Base-by-base conservation (phyloP, 2,113 vertebrate genomes). In the Rhabdornis inornatus region DNA sequence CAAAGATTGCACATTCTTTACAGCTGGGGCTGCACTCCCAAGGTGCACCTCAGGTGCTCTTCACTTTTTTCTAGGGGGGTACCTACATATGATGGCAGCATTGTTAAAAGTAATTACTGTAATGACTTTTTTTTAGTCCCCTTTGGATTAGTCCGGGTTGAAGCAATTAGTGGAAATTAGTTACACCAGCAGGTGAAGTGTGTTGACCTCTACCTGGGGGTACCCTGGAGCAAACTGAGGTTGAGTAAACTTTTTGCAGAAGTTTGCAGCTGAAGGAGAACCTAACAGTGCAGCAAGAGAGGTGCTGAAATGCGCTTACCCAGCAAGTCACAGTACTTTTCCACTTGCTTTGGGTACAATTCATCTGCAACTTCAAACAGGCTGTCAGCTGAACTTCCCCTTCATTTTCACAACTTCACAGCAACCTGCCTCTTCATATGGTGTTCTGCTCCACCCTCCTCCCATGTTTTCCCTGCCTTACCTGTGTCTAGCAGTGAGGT, bases 401-500 rank as follows among this genome's bases (percentile, higher is more conserved):
- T 86, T 69, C 22, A 7, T 5, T 78, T 40, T 87, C 30, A 30
- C 9, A 21, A 17, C 1, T 66, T 79, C 31, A 47, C 24, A 64
- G 77, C 60, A 92, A 17, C 25, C 37, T 75, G 31, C 7, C 18
- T 44, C 39, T 66, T 87, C 0, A 0, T 20, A 39, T 3, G 7
- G 28, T 91, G 45, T 37, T 11, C 40, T 74, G 40, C 44, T 81
- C 39, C 35, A 59, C 28, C 11, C 50, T 74, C 7, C 15, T 53
- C 9, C 8, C 4, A 1, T 52, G 47, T 45, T 90, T 87, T 92
- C 8, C 33, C 44, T 42, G 0, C 22, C 23, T 70, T 42, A 12
- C 13, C 25, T 0, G 0, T 20, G 14, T 44, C 56, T 85, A 52
- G 19, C 27, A 56, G 22, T 0, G 0, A 78, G 52, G 13, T 22